Evolutionary conservation across 1,140 invertebrate species (phyloP).

Genomic region (Sesamia nonagrioides): DNA sequence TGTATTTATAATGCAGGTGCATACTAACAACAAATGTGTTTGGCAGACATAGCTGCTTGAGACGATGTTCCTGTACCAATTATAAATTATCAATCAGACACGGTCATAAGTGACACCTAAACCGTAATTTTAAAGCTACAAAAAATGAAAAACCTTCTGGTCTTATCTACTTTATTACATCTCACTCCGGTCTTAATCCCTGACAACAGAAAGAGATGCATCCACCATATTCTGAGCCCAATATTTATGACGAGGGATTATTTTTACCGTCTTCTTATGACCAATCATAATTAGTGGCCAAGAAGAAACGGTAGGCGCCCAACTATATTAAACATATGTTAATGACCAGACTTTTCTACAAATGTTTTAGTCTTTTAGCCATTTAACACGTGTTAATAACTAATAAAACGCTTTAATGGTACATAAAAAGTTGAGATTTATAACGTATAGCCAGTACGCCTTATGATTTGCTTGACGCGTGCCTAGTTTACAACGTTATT

Average conservation of each 20-base stretch:
- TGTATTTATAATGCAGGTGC: no score
- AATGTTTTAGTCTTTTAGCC: constrained; percentile 83
- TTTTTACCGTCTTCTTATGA: constrained; percentile 3
- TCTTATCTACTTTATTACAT: constrained; percentile 8
- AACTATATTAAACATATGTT: constrained; percentile 79
- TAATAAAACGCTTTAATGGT: constrained; percentile 86
- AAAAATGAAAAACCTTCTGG: neutral
- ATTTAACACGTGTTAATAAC: constrained; percentile 86
- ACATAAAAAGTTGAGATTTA: constrained; percentile 86
- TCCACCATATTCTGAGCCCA: constrained; percentile 4
- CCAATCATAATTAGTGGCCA: constrained; percentile 45
- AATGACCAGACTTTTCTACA: constrained; percentile 82
- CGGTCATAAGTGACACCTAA: neutral
- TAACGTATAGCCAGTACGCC: constrained; percentile 80
- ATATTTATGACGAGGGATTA: constrained; percentile 31
- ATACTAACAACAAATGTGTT: no score
- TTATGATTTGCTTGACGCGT: constrained; percentile 74
- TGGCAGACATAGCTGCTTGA: no score
- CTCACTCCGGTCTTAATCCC: constrained; percentile 8
- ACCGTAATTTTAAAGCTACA: constrained; percentile 4
- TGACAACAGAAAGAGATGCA: neutral
- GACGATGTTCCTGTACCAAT: no score
- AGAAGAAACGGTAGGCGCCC: constrained; percentile 56
- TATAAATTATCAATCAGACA: neutral
- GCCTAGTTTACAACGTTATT: constrained; percentile 73